These are phyloP conservation scores for Otolemur crassicaudatus DNA, from an alignment of 2,797 vertebrate genomes.

Conservation along the genomic window DNA sequence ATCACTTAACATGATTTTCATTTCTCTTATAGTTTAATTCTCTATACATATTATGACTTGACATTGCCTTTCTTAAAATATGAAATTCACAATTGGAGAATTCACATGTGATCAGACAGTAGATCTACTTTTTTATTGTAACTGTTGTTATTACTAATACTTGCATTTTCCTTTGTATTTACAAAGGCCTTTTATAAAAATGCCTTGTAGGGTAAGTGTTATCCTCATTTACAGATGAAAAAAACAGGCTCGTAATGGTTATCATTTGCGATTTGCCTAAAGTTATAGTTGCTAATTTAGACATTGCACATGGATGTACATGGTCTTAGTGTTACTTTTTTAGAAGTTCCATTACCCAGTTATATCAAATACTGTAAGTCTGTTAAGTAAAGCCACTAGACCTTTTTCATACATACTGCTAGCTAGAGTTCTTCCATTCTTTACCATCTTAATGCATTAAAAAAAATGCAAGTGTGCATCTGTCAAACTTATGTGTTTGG, in stretches of 20 bases:
- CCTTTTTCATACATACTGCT: not conserved
- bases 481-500: constrained; percentile 2
- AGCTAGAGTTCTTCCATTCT: not conserved
- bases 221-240: not conserved
- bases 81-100: not conserved
- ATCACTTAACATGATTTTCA: not conserved
- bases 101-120: not conserved
- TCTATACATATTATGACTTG: not conserved
- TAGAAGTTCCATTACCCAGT: not conserved
- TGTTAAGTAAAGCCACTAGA: constrained; percentile 18
- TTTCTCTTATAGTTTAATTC: not conserved
- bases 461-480: constrained; percentile 22
- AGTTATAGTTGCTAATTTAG: constrained; percentile 35
- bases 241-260: not conserved
- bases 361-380: not conserved
- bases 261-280: not conserved
- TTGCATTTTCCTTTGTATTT: constrained; percentile 42
- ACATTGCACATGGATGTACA: not conserved
- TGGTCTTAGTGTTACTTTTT: not conserved
- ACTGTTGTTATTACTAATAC: constrained; percentile 1
- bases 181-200: constrained; percentile 16
- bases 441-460: not conserved
- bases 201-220: not conserved
- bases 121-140: constrained; percentile 34
- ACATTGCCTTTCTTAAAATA: not conserved